phyloP scores from a whole-genome alignment of 2,888 invertebrate genomes.

The Trileptium ribeirensis region DNA sequence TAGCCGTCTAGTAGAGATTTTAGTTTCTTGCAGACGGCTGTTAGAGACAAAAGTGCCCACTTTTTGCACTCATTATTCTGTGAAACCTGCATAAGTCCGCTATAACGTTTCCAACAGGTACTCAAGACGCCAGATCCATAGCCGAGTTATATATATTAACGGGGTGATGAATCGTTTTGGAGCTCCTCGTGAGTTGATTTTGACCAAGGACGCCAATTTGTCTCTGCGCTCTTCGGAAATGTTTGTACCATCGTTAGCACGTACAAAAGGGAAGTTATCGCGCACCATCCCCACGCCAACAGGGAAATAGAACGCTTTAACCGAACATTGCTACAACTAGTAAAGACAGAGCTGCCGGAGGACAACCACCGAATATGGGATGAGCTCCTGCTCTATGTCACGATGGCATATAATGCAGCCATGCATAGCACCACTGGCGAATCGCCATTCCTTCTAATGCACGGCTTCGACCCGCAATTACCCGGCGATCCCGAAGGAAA shows the following conservation, averaged over 20 bases:
- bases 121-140: too few relatives aligned
- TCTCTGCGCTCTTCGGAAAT: slow-evolving; percentile 26
- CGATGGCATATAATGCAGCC: slow-evolving; percentile 37
- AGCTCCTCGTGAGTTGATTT: slow-evolving; percentile 30
- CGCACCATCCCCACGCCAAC: slow-evolving; percentile 32
- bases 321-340: slow-evolving; percentile 34
- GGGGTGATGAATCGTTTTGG: too few relatives aligned
- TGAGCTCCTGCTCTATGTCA: slow-evolving; percentile 31
- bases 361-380: slow-evolving; percentile 40
- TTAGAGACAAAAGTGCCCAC: too few relatives aligned
- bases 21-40: too few relatives aligned
- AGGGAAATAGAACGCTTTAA: slow-evolving; percentile 38
- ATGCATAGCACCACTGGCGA: slow-evolving; percentile 30
- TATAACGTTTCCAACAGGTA: too few relatives aligned
- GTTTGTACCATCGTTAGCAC: slow-evolving; percentile 27
- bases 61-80: too few relatives aligned
- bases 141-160: too few relatives aligned
- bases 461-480: slow-evolving; percentile 28
- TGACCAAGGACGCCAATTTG: slow-evolving; percentile 35
- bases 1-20: too few relatives aligned
- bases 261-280: slow-evolving; percentile 18
- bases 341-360: slow-evolving; percentile 35
- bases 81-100: too few relatives aligned
- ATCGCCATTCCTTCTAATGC: slow-evolving; percentile 32
- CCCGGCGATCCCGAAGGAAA: slow-evolving; percentile 25